Conservation (phyloP, 2,888 invertebrate species). For the Caenorhabditis virilis region DNA sequence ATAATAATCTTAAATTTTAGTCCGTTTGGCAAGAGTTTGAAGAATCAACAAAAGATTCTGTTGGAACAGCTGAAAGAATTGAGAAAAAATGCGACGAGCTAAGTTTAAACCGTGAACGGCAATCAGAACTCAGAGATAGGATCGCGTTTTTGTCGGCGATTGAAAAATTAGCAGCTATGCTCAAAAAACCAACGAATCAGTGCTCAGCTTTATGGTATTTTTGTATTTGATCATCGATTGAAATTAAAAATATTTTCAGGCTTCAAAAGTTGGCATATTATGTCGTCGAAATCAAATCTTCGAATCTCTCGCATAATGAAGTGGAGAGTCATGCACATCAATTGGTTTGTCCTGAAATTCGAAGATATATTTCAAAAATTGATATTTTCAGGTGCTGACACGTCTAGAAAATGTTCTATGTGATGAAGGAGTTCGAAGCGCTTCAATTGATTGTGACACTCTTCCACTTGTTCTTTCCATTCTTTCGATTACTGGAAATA, state of each 20-base stretch:
- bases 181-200: constrained; percentile 17
- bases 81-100: constrained; percentile 56
- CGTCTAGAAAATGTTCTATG: constrained; percentile 30
- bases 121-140: constrained; percentile 36
- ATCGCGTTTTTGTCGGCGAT: constrained; percentile 44
- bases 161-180: constrained; percentile 34
- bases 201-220: constrained; percentile 32
- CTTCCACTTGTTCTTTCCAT: constrained; percentile 42
- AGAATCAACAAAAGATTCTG: constrained; percentile 42
- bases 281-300: constrained; percentile 23
- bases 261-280: constrained; percentile 46
- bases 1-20: constrained; percentile 27
- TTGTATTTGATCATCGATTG: too few relatives aligned
- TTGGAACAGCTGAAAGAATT: constrained; percentile 52
- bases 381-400: too few relatives aligned
- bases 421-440: constrained; percentile 39
- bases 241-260: constrained; percentile 21
- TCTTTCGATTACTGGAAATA: constrained; percentile 22
- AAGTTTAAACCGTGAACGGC: constrained; percentile 34
- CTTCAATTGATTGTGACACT: constrained; percentile 32
- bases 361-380: too few relatives aligned
- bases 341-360: too few relatives aligned
- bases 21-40: constrained; percentile 50
- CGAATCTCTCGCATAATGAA: constrained; percentile 9
- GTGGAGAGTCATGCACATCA: constrained; percentile 18